These are phyloP conservation scores for Shargacucullia verbasci DNA, from an alignment of 2,888 invertebrate genomes.

Conservation along the genomic window DNA sequence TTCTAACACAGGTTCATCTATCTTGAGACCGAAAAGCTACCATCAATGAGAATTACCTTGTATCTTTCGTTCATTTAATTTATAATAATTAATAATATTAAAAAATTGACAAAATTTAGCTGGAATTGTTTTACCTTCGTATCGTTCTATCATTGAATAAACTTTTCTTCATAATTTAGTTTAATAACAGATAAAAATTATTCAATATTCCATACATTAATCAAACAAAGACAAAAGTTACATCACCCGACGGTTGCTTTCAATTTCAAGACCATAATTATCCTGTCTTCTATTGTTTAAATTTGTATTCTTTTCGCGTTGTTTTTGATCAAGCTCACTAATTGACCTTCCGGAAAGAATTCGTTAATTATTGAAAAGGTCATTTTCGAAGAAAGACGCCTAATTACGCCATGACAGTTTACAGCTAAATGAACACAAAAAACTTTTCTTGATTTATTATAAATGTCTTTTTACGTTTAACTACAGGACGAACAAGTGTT, in stretches of 20 bases:
- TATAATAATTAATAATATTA: too few species aligned
- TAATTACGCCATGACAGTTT: slow-evolving; percentile 52
- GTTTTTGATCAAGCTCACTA: slow-evolving; percentile 54
- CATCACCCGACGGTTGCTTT: slow-evolving; percentile 16
- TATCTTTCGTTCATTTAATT: too few species aligned
- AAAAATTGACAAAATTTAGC: too few species aligned
- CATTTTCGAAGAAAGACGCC: slow-evolving; percentile 52
- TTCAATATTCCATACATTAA: not conserved
- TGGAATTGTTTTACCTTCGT: too few species aligned
- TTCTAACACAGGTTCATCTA: too few species aligned
- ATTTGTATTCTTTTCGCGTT: slow-evolving; percentile 57
- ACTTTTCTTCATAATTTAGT: too few species aligned
- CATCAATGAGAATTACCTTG: too few species aligned
- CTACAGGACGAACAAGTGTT: slow-evolving; percentile 1
- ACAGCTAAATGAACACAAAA: slow-evolving; percentile 42
- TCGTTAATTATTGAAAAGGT: slow-evolving; percentile 62
- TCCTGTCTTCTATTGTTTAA: slow-evolving; percentile 44
- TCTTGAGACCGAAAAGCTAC: too few species aligned
- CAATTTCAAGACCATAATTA: slow-evolving; percentile 33
- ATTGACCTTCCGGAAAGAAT: slow-evolving; percentile 61
- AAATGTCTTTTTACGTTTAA: slow-evolving; percentile 10
- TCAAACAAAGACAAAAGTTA: slow-evolving; percentile 17
- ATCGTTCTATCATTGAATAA: too few species aligned
- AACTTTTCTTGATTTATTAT: slow-evolving; percentile 30
- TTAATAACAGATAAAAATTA: too few species aligned